Base-by-base conservation (phyloP, 2,113 vertebrate genomes). In the Heterotilapia buettikoferi region DNA sequence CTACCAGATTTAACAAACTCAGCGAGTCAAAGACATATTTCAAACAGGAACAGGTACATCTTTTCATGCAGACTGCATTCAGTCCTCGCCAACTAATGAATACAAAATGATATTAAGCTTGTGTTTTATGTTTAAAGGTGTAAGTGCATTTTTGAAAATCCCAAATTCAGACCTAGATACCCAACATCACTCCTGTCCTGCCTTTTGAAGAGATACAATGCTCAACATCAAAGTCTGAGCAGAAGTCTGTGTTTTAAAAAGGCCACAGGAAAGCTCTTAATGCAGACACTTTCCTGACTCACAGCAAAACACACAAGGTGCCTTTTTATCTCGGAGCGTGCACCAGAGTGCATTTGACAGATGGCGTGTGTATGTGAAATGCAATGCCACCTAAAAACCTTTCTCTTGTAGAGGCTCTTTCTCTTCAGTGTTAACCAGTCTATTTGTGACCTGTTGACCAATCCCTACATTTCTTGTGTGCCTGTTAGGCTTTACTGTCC, bases 251-350 rank as follows among this genome's bases (percentile, higher is more conserved):
- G 84, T 86, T 92, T 88, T 90, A 76, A 86, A 89, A 88, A 92
- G 84, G 83, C 89, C 61, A 84, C 59, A 79, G 86, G 66, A 94
- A 92, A 94, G 80, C 91, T 88, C 85, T 91, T 91, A 92, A 93
- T 91, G 82, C 89, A 80, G 89, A 90, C 82, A 81, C 84, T 90
- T 90, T 92, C 86, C 86, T 92, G 90, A 93, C 91, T 91, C 80
- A n/a, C 84, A 85, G 87, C 71, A 79, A 93, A 93, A 86, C 68
- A 90, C 89, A 88, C 63, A 86, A 66, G 45, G 33, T 79, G 81
- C 83, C 80, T 89, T 93, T 89, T 92, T 86, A 88, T 91, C 86
- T 86, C 61, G 21, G 61, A 63, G 45, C 5, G 2, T 53, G 43
- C 78, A 66, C 36, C 36, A 54, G 33, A 86, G 59, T 52, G 8